Conservation (phyloP, 92 coral and sea anemone genomes). For the Parazoanthus atlanticus region DNA sequence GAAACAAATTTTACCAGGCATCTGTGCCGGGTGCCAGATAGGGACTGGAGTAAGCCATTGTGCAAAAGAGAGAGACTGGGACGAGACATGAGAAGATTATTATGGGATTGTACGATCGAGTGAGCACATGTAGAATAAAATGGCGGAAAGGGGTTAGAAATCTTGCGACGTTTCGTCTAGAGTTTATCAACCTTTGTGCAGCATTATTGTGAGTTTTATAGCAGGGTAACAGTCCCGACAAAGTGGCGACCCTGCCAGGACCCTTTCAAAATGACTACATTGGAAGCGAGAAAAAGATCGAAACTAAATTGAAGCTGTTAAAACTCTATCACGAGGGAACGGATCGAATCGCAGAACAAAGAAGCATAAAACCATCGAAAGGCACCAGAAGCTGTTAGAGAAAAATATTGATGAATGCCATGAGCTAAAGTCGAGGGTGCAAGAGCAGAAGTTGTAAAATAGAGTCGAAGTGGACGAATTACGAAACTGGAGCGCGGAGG, state of each 20-base stretch:
- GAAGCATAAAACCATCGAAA: not conserved
- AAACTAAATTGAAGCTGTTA: not conserved
- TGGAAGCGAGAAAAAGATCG: slow-evolving; percentile 1
- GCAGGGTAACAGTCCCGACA: not conserved
- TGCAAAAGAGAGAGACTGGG: slow-evolving; percentile 1
- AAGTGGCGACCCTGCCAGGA: slow-evolving; percentile 13
- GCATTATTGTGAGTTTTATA: not conserved
- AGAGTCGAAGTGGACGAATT: slow-evolving; percentile 19
- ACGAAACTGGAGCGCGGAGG: slow-evolving; percentile 22
- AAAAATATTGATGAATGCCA: slow-evolving; percentile 14
- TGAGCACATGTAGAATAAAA: no score
- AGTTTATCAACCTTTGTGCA: slow-evolving; percentile 3
- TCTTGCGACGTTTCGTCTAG: not conserved
- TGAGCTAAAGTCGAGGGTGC: slow-evolving; percentile 26
- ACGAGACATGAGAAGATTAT: not conserved
- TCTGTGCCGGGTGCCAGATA: slow-evolving; percentile 10
- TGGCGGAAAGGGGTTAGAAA: no score
- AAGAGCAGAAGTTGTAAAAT: slow-evolving; percentile 1
- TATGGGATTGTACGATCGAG: no score
- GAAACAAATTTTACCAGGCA: slow-evolving; percentile 4
- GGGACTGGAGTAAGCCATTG: slow-evolving; percentile 1
- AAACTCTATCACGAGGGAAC: not conserved
- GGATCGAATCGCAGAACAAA: no score
- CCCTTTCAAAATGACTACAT: not conserved
- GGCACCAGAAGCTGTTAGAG: slow-evolving; percentile 20